phyloP scores from a whole-genome alignment of 2,888 invertebrate genomes.

The Callyntrura sp. region DNA sequence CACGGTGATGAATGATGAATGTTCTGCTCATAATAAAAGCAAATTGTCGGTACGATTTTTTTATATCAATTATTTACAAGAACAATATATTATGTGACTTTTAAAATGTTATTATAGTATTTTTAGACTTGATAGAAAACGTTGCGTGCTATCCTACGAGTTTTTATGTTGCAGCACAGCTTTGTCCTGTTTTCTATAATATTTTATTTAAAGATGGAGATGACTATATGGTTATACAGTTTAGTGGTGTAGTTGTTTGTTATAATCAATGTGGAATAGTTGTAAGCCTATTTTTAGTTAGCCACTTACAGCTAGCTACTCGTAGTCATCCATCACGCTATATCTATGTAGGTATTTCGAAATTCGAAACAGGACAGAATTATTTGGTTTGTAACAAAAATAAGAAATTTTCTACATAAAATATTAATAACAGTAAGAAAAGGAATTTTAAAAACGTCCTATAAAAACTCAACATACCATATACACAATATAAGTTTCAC shows the following conservation, averaged over 20 bases:
- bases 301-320: neutral
- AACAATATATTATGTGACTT: constrained; percentile 1
- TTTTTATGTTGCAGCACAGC: too few species aligned
- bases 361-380: constrained; percentile 59
- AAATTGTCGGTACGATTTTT: too few species aligned
- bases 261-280: too few species aligned
- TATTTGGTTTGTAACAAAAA: constrained; percentile 64
- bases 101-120: too few species aligned
- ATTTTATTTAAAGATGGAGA: neutral
- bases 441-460: neutral
- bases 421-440: neutral
- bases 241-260: neutral
- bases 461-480: neutral
- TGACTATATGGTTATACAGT: neutral
- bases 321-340: neutral
- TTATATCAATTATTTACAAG: neutral
- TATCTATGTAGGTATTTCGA: too few species aligned
- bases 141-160: neutral
- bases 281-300: neutral
- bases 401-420: constrained; percentile 39
- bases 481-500: neutral
- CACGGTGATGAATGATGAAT: too few species aligned
- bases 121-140: too few species aligned
- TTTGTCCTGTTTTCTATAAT: too few species aligned
- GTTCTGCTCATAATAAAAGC: too few species aligned